These are phyloP conservation scores for Drosophila fungiperda DNA, from an alignment of 2,888 invertebrate genomes.

Conservation along the genomic window DNA sequence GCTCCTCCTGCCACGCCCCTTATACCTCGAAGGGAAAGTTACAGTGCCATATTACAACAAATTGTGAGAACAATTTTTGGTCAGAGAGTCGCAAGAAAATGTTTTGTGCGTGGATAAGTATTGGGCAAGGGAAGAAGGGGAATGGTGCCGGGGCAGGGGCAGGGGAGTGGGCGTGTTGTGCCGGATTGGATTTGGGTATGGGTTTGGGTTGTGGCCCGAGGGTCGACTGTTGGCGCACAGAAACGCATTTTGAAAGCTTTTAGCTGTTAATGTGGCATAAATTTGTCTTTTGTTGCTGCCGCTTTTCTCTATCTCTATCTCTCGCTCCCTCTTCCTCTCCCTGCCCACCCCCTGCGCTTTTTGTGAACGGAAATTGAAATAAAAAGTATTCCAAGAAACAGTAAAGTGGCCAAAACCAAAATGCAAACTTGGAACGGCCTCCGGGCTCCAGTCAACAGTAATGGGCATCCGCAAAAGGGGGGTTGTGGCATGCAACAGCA, in stretches of 20 bases:
- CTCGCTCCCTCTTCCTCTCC: background rate
- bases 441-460: constrained; percentile 42
- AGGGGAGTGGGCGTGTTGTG: constrained; percentile 1
- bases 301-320: background rate
- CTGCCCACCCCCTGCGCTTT: constrained; percentile 2
- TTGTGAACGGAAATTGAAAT: constrained; percentile 77
- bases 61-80: constrained; percentile 76
- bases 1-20: background rate
- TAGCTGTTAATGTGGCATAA: constrained; percentile 82
- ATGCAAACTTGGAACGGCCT: constrained; percentile 62
- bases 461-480: background rate
- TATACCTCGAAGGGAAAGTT: constrained; percentile 42
- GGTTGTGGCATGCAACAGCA: constrained; percentile 56
- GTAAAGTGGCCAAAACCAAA: constrained; percentile 56
- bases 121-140: background rate
- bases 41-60: constrained; percentile 41
- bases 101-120: background rate
- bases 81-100: constrained; percentile 63
- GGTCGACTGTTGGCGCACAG: constrained; percentile 63
- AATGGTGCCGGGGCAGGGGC: background rate
- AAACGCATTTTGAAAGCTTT: constrained; percentile 80
- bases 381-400: constrained; percentile 65
- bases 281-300: constrained; percentile 71
- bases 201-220: constrained; percentile 35
- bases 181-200: background rate